These are phyloP conservation scores for Pachyuromys duprasi DNA, from an alignment of 2,797 vertebrate genomes.

Conservation along the genomic window DNA sequence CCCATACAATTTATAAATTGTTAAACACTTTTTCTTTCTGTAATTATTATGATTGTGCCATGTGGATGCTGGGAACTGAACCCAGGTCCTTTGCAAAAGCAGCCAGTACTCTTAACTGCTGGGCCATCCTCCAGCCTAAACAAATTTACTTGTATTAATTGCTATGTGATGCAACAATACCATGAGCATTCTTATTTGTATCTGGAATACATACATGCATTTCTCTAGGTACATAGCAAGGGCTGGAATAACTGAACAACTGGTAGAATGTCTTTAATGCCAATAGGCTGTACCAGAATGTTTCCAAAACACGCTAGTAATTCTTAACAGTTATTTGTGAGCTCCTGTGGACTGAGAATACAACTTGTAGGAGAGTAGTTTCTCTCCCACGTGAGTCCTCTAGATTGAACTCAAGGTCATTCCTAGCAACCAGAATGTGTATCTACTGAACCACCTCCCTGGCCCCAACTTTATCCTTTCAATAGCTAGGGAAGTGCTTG, in stretches of 20 bases:
- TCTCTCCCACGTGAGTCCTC: neutral
- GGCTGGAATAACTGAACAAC: neutral
- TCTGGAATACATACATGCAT: neutral
- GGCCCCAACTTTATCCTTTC: neutral
- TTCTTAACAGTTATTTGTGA: neutral
- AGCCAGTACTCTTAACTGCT: neutral
- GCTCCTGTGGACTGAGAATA: neutral
- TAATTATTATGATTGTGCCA: neutral
- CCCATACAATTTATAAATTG: neutral
- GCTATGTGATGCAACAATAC: neutral
- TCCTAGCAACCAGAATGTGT: neutral
- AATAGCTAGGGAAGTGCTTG: neutral
- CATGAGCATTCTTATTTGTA: neutral
- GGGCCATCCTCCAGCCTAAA: neutral
- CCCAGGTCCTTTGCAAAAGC: neutral
- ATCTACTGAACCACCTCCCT: neutral
- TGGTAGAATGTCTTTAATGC: conserved; percentile 25
- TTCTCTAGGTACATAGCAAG: neutral
- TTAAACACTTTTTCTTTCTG: neutral
- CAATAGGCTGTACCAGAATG: conserved; percentile 2
- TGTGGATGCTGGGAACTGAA: neutral
- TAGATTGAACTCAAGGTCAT: neutral
- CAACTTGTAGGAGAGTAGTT: too few relatives aligned
- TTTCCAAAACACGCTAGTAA: neutral
- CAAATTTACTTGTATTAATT: neutral